phyloP scores from a whole-genome alignment of 2,113 vertebrate species.

The Mola mola region DNA sequence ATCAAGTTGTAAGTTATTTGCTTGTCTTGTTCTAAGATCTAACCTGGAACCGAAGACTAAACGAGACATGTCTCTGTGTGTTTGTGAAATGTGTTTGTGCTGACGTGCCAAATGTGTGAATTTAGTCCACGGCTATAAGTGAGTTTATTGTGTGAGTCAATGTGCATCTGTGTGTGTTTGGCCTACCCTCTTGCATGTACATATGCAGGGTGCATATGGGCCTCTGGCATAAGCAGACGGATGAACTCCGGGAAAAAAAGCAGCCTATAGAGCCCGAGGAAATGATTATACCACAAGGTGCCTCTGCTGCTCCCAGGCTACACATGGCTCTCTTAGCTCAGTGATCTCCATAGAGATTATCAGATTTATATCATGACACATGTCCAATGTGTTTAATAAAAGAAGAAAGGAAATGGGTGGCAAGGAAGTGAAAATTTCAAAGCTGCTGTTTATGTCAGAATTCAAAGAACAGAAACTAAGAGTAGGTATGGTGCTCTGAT shows the following conservation, averaged over 20 bases:
- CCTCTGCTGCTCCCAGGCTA: constrained; percentile 33
- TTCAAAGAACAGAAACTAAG: no score
- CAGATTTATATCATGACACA: constrained; percentile 31
- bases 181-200: constrained; percentile 5
- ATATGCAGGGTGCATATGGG: constrained; percentile 8
- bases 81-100: constrained; percentile 3
- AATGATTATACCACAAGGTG: constrained; percentile 67
- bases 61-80: constrained; percentile 8
- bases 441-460: no score
- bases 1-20: constrained; percentile 4
- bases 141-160: background rate
- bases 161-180: background rate
- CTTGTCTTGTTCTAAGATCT: constrained; percentile 2
- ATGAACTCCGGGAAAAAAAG: constrained; percentile 54
- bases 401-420: no score
- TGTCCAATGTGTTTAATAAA: constrained; percentile 10
- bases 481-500: no score
- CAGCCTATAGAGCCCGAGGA: constrained; percentile 62
- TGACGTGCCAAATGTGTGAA: constrained; percentile 4
- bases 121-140: background rate
- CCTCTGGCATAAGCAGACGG: constrained; percentile 57
- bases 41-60: background rate
- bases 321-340: background rate
- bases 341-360: constrained; percentile 27
- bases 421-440: no score